Evolutionary conservation across 2,888 invertebrate species (phyloP).

Genomic region (Drosophila stalkeri): DNA sequence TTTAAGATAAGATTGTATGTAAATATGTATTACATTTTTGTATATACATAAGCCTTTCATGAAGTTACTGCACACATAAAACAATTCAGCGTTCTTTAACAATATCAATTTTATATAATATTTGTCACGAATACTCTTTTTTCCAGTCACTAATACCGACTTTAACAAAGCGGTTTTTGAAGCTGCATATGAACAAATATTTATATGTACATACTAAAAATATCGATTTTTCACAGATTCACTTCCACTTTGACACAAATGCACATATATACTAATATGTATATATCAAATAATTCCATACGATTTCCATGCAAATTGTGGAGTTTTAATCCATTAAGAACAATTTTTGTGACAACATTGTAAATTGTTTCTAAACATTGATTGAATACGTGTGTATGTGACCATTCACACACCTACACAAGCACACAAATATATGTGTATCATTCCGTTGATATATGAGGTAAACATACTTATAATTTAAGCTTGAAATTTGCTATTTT

Average conservation of each 20-base stretch:
- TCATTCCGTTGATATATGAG: slow-evolving; percentile 6
- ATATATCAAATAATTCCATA: neutral
- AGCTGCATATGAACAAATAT: slow-evolving; percentile 13
- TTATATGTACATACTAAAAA: slow-evolving; percentile 45
- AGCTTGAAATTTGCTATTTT: slow-evolving; percentile 8
- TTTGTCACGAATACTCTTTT: neutral
- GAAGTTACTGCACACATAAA: neutral
- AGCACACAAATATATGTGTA: neutral
- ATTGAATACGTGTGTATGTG: slow-evolving; percentile 5
- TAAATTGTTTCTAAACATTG: slow-evolving; percentile 10
- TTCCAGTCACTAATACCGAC: neutral
- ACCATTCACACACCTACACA: slow-evolving; percentile 1
- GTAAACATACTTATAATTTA: slow-evolving; percentile 10
- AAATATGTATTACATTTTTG: slow-evolving; percentile 6
- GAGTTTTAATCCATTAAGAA: neutral
- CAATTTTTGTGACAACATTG: slow-evolving; percentile 3
- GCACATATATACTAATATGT: neutral
- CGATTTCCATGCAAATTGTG: neutral
- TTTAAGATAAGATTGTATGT: slow-evolving; percentile 17
- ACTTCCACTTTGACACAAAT: slow-evolving; percentile 18
- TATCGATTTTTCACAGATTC: slow-evolving; percentile 61
- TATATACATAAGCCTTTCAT: neutral
- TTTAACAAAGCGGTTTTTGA: slow-evolving; percentile 11
- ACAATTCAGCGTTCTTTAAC: neutral
- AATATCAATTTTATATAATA: neutral